Base-by-base conservation (phyloP, 2,888 invertebrate species). In the Deladenus siricidicola region DNA sequence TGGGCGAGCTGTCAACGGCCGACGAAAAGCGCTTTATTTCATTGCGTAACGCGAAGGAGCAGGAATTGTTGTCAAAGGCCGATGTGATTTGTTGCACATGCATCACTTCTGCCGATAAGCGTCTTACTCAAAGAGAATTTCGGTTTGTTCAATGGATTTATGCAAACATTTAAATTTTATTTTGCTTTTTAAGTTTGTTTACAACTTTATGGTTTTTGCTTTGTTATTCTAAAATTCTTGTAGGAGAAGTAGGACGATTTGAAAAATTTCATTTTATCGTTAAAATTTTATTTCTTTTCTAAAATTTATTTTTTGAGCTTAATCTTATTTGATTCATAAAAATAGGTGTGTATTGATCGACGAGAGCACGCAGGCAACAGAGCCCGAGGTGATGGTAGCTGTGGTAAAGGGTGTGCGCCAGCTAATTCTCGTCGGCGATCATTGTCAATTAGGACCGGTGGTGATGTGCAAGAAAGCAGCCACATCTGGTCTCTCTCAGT, bases 81-180 rank as follows among this genome's bases (percentile, higher is more conserved):
- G 98, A 99, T 80, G 98, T 98, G 0, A 92, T 99, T 58, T 96
- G 96, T 78, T 94, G 94, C 79, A 99, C 98, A 0, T 98, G 98
- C 80, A 96, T 98, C 0, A 94, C 94, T 14, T 94, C 98, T 0
- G 98, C 98, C 0, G 98, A 98, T 82, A 89, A 90, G 0, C 83
- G 98, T 23, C 83, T 98, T n/a, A 86, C 88, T 1, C 85, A 90
- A 57, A 86, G 96, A 79, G 89, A 93, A 78, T 96, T 96, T 83
- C 88, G 90, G 68, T 63, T 10, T 19, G 23, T 44, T 48, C 34
- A 8, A 63, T n/a, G n/a, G n/a, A n/a, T n/a, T n/a, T n/a, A n/a
- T n/a, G n/a, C n/a, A n/a, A n/a, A n/a, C n/a, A n/a, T n/a, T n/a
- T n/a, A n/a, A n/a, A n/a, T n/a, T n/a, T n/a, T n/a, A n/a, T n/a